Evolutionary conservation across 2,113 vertebrate species (phyloP), one percentile per base, ranked within the genome.

Genomic region (Grallaria varia): DNA sequence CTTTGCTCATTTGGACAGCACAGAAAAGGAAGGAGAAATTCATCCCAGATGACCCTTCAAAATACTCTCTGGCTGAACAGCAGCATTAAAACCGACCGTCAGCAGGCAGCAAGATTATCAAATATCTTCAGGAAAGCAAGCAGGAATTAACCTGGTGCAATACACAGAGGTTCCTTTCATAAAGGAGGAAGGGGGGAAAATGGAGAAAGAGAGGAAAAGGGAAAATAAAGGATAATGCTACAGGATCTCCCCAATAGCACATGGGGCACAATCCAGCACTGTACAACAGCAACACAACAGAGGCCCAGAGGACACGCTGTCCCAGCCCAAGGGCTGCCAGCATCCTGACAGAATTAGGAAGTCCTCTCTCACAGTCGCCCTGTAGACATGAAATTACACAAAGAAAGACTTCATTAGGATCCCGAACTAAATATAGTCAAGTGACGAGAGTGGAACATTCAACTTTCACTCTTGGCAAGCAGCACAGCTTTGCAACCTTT

Each of bases 291-390:
- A 85, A 28, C 0, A 30, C 68, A 67, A 63, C 7, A 4, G 75
- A 84, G 66, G 76, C 76, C 89, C 84, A 76, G 62, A 92, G 93
- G 79, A 92, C 89, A 84, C 0, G 2, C 8, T 94, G 94, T 95
- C 82, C 90, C 76, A 86, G 64, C 2, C 1, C 44, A 76, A 79
- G 75, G 2, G 18, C 58, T 93, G 97, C 95, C 97, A 96, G 96
- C 37, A 96, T 96, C 95, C 95, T 97, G 95, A 96, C 88, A 84
- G 95, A 97, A 93, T 92, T 97, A 96, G 95, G 97, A 97, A 97
- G 97, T 96, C 83, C 78, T 95, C 89, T 92, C 91, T 88, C 6
- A 4, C 72, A 89, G 76, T 77, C 94, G 94, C 97, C 95, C 93
- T 88, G 85, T 93, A 96, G 97, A 97, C 93, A 96, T 60, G 90